Evolutionary conservation across 2,888 invertebrate genomes (phyloP).

Genomic region (Hypomecis punctinalis): DNA sequence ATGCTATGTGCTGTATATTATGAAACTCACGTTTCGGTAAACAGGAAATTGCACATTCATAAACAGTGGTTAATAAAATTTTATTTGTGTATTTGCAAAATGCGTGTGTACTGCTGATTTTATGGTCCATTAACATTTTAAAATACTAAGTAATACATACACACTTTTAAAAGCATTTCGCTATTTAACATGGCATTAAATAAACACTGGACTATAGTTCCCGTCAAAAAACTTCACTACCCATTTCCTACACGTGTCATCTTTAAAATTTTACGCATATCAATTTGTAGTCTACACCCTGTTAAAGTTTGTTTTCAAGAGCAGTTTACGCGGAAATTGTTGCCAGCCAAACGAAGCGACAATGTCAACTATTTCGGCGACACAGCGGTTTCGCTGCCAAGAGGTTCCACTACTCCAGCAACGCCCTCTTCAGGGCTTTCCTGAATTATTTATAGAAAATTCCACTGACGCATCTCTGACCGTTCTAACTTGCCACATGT

Average conservation of each 20-base stretch:
- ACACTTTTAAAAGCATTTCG: not conserved
- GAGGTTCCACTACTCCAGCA: conserved; percentile 52
- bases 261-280: conserved; percentile 15
- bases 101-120: too few species aligned
- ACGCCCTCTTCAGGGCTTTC: conserved; percentile 64
- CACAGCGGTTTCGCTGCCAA: conserved; percentile 62
- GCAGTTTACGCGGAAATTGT: conserved; percentile 64
- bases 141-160: not conserved
- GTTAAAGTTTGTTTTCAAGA: conserved; percentile 34
- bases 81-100: not conserved
- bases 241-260: conserved; percentile 6
- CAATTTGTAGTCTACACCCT: conserved; percentile 26
- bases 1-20: too few species aligned
- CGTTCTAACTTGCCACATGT: conserved; percentile 8
- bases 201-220: not conserved
- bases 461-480: conserved; percentile 40
- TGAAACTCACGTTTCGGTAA: not conserved
- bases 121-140: not conserved
- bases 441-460: conserved; percentile 55
- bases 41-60: not conserved
- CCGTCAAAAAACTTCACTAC: not conserved
- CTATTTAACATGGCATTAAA: not conserved
- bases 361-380: conserved; percentile 75
- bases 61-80: not conserved
- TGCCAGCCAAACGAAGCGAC: conserved; percentile 64